Conservation (phyloP, 2,113 vertebrate genomes). For the Antigone vipio region DNA sequence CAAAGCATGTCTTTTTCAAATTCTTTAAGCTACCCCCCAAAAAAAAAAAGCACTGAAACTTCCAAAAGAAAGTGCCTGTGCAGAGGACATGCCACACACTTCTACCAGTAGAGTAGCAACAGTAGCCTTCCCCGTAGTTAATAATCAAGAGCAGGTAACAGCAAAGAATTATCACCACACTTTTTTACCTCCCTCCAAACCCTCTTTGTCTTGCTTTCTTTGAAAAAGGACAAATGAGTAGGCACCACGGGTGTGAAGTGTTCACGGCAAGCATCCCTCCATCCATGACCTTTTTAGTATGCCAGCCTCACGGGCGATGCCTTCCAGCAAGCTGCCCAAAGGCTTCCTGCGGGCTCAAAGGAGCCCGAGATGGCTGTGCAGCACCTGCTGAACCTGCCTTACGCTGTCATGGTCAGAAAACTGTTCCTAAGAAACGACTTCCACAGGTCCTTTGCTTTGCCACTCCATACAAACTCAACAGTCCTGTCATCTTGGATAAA, state of each 20-base stretch:
- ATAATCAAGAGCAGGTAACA: neutral
- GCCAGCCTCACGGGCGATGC: neutral
- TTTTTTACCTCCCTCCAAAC: neutral
- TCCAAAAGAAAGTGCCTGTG: neutral
- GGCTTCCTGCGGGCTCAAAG: neutral
- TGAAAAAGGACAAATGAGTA: neutral
- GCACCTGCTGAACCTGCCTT: neutral
- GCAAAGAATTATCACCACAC: neutral
- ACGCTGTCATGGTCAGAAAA: neutral
- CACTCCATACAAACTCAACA: neutral
- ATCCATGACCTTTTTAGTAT: neutral
- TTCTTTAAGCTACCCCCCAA: neutral
- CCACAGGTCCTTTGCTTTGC: neutral
- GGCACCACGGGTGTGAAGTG: accelerated
- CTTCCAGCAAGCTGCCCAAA: neutral
- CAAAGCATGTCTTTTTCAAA: neutral
- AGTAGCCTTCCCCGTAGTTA: neutral
- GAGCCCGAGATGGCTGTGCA: neutral
- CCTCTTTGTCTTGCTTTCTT: neutral
- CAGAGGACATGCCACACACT: neutral
- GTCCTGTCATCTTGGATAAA: neutral
- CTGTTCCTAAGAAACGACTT: neutral
- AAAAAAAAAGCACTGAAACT: neutral
- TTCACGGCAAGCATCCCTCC: neutral
- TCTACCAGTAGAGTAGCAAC: neutral